Conservation (phyloP, 2,888 invertebrate genomes). For the Drosophila birchii region DNA sequence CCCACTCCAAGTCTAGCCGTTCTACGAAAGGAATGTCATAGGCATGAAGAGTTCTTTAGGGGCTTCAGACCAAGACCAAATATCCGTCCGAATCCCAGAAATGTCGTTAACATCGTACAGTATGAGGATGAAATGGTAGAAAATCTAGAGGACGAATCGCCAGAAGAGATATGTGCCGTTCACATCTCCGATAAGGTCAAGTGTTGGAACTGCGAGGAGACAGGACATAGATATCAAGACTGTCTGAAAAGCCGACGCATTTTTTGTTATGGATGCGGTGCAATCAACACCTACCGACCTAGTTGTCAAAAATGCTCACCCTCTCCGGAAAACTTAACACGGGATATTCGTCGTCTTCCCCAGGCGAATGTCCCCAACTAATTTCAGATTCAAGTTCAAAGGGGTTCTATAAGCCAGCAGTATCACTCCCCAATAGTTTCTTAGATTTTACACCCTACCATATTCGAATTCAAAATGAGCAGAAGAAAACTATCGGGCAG, state of each 20-base stretch:
- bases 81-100: not conserved
- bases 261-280: not conserved
- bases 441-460: no score
- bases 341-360: not conserved
- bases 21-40: constrained; percentile 16
- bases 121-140: not conserved
- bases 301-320: not conserved
- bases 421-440: not conserved
- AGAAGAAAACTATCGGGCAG: not conserved
- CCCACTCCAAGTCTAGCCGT: not conserved
- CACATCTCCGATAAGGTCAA: not conserved
- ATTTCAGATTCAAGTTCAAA: not conserved
- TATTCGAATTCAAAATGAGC: not conserved
- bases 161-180: not conserved
- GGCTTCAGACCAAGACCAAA: not conserved
- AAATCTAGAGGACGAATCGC: not conserved
- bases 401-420: not conserved
- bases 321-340: not conserved
- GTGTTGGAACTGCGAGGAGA: no score
- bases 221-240: not conserved
- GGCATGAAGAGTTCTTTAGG: not conserved
- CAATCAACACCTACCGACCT: not conserved
- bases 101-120: not conserved
- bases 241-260: no score
- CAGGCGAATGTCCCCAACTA: not conserved